Conservation (phyloP, 2,113 vertebrate species). For the Ascaphus truei region DNA sequence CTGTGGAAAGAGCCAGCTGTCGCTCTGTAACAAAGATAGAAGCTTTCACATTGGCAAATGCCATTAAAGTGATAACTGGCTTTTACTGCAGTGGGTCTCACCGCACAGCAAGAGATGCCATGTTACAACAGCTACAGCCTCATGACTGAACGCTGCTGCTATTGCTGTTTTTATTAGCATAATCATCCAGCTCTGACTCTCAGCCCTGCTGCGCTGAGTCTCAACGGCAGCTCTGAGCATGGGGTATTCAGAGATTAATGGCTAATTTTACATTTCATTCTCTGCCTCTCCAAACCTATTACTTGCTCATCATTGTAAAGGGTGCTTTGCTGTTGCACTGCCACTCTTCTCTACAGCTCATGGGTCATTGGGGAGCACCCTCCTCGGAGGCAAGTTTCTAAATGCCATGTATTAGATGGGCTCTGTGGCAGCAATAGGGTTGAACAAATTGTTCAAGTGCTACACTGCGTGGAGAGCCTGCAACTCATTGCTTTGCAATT, state of each 20-base stretch:
- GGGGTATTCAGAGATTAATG: constrained; percentile 32
- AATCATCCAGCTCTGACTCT: constrained; percentile 26
- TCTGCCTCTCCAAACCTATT: constrained; percentile 28
- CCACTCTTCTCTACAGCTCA: constrained; percentile 18
- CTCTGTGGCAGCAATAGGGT: constrained; percentile 17
- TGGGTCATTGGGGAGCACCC: constrained; percentile 26
- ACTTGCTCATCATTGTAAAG: constrained; percentile 30
- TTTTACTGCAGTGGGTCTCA: background rate
- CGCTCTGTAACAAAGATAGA: constrained; percentile 6
- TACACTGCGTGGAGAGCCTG: background rate
- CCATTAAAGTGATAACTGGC: constrained; percentile 19
- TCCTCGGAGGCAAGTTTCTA: constrained; percentile 16
- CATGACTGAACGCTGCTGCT: constrained; percentile 20
- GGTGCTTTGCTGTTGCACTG: constrained; percentile 9
- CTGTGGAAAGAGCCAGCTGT: background rate
- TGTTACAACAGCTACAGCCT: constrained; percentile 4
- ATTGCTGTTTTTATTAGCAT: constrained; percentile 18
- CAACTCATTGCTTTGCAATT: background rate
- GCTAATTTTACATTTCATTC: constrained; percentile 35
- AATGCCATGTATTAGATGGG: constrained; percentile 9
- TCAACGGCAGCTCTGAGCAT: constrained; percentile 25
- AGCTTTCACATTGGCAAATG: background rate
- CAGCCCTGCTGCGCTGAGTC: constrained; percentile 9
- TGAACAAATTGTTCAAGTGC: constrained; percentile 20
- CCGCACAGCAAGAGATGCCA: constrained; percentile 18